phyloP scores from a whole-genome alignment of 2,797 vertebrate genomes.

The Melanogrammus aeglefinus region DNA sequence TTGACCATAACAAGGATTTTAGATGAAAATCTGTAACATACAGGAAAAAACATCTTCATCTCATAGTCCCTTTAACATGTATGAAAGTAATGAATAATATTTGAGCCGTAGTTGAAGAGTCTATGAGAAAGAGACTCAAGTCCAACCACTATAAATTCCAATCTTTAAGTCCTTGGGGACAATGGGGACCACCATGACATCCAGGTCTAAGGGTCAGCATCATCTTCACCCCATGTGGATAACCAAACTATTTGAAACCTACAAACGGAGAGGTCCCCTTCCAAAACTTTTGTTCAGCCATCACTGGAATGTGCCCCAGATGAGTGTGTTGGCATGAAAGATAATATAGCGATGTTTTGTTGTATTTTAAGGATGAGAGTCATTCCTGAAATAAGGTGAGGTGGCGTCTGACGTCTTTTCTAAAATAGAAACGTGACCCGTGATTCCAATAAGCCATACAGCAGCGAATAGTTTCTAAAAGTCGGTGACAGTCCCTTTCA shows the following conservation, averaged over 20 bases:
- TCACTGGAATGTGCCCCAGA: slow-evolving; percentile 12
- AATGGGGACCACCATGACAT: slow-evolving; percentile 42
- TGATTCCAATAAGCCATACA: slow-evolving; percentile 29
- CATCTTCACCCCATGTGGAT: slow-evolving; percentile 25
- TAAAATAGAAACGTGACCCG: slow-evolving; percentile 9
- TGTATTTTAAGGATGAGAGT: background rate
- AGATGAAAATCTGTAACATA: background rate
- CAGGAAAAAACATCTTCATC: background rate
- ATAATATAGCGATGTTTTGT: slow-evolving; percentile 2
- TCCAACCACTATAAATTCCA: background rate
- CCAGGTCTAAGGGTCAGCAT: slow-evolving; percentile 26
- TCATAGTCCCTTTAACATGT: background rate
- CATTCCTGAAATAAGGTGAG: background rate
- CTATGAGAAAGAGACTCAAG: background rate
- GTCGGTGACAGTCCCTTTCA: slow-evolving; percentile 49
- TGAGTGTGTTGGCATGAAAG: slow-evolving; percentile 10
- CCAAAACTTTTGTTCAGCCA: slow-evolving; percentile 6
- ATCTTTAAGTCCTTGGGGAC: slow-evolving; percentile 18
- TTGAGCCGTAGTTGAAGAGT: background rate
- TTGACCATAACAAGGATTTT: background rate
- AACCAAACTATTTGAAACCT: slow-evolving; percentile 30
- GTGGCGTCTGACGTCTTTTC: background rate
- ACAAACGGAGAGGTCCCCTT: slow-evolving; percentile 14
- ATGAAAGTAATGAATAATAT: background rate
- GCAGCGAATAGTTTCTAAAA: slow-evolving; percentile 40